A percentile compares a stretch with the other conserved stretches of the same genome.
These are phyloP conservation scores for Aspidoscelis tigris DNA, from an alignment of 2,113 vertebrate genomes.

Conservation along the genomic window DNA sequence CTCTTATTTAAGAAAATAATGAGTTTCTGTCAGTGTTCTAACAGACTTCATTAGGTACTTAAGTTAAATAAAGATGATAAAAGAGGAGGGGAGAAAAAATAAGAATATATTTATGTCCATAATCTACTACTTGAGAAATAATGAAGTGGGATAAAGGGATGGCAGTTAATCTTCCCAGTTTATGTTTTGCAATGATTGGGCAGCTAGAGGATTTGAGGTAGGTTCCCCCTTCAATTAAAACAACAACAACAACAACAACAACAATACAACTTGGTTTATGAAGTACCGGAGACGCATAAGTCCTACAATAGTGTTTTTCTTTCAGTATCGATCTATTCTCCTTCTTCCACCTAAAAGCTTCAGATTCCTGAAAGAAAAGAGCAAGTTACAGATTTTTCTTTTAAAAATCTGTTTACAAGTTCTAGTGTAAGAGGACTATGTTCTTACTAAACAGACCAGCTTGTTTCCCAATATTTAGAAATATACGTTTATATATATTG, in stretches of 20 bases:
- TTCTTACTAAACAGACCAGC: neutral
- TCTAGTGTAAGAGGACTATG: neutral
- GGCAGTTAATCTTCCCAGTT: neutral
- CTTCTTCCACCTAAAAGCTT: neutral
- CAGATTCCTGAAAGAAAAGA: neutral
- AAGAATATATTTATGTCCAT: neutral
- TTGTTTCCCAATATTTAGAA: neutral
- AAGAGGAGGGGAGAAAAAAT: neutral
- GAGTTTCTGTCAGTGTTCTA: neutral
- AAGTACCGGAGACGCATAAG: no score
- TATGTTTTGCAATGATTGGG: neutral
- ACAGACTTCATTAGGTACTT: slow-evolving; percentile 1
- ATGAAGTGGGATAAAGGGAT: no score
- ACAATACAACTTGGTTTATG: no score
- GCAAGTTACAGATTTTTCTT: neutral
- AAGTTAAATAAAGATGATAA: neutral
- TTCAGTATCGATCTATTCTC: neutral
- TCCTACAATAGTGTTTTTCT: neutral
- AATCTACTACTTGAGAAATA: neutral
- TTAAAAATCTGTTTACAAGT: neutral
- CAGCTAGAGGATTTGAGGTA: neutral
- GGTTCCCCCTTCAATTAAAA: no score
- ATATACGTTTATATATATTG: neutral
- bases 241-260: no score
- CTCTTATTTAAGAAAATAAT: slow-evolving; percentile 16